Conservation (phyloP, 2,113 vertebrate species). For the Colaptes auratus region DNA sequence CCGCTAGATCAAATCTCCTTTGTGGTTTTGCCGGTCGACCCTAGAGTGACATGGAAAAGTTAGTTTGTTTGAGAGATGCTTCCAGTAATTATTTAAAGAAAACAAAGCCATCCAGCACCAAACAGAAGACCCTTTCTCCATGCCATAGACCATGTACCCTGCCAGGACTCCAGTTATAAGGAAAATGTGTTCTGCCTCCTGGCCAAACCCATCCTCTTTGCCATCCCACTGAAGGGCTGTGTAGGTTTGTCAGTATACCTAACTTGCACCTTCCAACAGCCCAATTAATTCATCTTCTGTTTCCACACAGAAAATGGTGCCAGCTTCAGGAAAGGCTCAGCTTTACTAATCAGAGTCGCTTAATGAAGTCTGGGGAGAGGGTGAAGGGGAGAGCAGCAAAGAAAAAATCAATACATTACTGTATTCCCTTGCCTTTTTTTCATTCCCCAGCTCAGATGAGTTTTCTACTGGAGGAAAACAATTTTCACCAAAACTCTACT, state of each 20-base stretch:
- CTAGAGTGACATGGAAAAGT: neutral
- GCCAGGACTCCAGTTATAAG: neutral
- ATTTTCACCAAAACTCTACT: neutral
- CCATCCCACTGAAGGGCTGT: neutral
- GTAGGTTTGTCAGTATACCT: neutral
- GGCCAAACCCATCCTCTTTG: neutral
- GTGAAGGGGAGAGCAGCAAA: neutral
- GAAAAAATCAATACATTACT: neutral
- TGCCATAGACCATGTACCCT: neutral
- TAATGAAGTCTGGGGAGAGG: neutral
- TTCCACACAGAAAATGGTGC: neutral
- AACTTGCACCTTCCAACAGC: neutral
- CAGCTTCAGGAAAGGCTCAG: neutral
- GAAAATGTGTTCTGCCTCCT: neutral
- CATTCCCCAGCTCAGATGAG: accelerated
- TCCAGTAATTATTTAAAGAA: constrained; percentile 32
- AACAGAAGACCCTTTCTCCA: constrained; percentile 12
- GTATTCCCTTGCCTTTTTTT: neutral
- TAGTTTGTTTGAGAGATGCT: neutral
- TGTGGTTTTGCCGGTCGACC: constrained; percentile 24
- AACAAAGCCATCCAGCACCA: neutral
- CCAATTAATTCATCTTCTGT: neutral
- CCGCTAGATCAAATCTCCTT: constrained; percentile 19
- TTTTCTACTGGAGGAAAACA: neutral
- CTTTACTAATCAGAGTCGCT: neutral